A percentile compares a stretch with the other conserved stretches of the same genome.
Conservation (phyloP, 2,797 vertebrate species). For the Cetoscarus ocellatus region DNA sequence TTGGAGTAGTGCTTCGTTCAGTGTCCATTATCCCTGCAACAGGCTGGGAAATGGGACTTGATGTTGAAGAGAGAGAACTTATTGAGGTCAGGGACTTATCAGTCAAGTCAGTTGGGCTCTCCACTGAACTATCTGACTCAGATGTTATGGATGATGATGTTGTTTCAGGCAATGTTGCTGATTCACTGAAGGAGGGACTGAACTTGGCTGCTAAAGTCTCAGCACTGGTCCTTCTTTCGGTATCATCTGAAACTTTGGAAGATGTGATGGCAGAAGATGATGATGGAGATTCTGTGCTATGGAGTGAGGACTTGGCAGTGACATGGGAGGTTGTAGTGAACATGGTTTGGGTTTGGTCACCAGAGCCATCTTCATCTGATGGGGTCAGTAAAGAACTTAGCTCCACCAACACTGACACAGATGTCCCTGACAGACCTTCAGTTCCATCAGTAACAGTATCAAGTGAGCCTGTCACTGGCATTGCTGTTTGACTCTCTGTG, state of each 20-base stretch:
- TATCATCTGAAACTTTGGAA: neutral
- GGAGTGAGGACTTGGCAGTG: neutral
- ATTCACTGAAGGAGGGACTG: neutral
- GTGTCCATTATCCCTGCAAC: neutral
- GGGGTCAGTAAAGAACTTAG: neutral
- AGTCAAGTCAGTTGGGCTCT: neutral
- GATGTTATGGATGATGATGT: neutral
- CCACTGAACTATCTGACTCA: neutral
- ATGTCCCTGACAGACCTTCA: neutral
- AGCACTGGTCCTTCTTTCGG: neutral
- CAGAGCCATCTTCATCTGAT: constrained; percentile 30
- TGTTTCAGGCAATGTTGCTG: neutral
- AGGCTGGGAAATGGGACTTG: neutral
- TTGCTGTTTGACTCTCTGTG: neutral
- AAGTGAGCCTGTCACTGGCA: neutral
- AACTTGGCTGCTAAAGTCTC: neutral
- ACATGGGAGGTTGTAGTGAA: neutral
- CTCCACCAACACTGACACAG: neutral
- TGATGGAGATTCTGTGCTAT: neutral
- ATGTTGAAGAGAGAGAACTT: neutral
- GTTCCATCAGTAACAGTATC: neutral
- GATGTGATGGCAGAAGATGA: neutral
- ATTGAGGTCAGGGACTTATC: neutral
- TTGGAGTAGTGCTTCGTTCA: neutral
- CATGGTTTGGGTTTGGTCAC: constrained; percentile 15